phyloP scores from a whole-genome alignment of 2,797 vertebrate genomes.

The Diceros bicornis region DNA sequence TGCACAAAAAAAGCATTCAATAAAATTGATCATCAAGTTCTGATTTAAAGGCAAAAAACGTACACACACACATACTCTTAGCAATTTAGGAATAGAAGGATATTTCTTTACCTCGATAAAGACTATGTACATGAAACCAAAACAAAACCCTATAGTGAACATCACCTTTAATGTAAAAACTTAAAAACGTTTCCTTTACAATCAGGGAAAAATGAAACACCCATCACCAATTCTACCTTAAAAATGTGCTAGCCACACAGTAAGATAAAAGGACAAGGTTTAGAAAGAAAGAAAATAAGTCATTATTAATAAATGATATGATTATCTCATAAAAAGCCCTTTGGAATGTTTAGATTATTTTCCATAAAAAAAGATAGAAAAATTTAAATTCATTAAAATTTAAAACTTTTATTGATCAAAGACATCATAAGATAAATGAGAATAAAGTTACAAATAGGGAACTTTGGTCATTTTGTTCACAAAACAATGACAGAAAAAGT shows the following conservation, averaged over 20 bases:
- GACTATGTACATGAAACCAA: not conserved
- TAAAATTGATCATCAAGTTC: not conserved
- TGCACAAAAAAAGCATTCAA: not conserved
- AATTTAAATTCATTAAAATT: not conserved
- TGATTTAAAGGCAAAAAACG: not conserved
- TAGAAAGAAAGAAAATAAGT: slow-evolving; percentile 14
- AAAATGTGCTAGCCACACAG: not conserved
- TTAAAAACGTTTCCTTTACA: not conserved
- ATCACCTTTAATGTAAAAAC: not conserved
- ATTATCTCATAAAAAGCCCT: not conserved
- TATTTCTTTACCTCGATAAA: not conserved
- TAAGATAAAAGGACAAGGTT: not conserved
- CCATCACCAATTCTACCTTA: not conserved
- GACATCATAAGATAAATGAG: not conserved
- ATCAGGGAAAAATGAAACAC: not conserved
- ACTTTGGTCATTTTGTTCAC: not conserved
- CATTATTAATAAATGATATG: not conserved
- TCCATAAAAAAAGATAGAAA: not conserved
- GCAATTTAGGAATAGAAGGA: not conserved
- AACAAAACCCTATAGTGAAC: not conserved
- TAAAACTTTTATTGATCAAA: not conserved
- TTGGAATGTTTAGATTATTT: not conserved
- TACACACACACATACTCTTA: not conserved
- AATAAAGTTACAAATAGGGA: not conserved
- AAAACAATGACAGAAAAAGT: not conserved